Evolutionary conservation across 2,888 invertebrate genomes (phyloP).

Genomic region (Therioaphis trifolii): DNA sequence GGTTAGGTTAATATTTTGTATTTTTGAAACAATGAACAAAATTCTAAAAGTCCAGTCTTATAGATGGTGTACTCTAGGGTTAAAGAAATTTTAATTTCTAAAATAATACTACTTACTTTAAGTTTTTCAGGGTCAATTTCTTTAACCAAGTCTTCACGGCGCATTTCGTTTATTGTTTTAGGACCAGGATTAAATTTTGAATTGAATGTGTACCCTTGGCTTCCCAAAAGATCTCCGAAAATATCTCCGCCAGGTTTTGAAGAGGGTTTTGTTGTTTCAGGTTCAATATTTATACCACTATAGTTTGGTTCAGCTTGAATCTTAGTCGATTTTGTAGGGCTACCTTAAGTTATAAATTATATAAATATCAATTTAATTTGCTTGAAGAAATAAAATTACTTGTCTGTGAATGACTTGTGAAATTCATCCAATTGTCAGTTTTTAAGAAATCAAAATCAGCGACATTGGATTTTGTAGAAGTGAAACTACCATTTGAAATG

Average conservation of each 20-base stretch:
- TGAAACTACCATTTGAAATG: constrained; percentile 54
- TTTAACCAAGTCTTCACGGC: constrained; percentile 84
- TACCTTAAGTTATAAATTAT: constrained; percentile 66
- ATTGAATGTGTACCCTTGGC: constrained; percentile 86
- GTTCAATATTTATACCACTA: constrained; percentile 80
- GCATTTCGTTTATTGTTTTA: constrained; percentile 91
- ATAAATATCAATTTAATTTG: neutral
- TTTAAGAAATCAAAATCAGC: constrained; percentile 61
- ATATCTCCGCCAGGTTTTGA: constrained; percentile 73
- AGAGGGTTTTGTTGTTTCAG: constrained; percentile 65
- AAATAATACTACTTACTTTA: constrained; percentile 69
- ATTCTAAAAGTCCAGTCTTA: too few relatives aligned
- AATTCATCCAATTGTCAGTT: constrained; percentile 57
- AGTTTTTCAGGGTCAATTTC: constrained; percentile 94
- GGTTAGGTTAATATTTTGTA: too few relatives aligned
- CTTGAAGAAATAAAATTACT: constrained; percentile 31
- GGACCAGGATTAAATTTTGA: constrained; percentile 81
- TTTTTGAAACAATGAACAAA: too few relatives aligned
- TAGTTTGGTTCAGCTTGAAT: constrained; percentile 71
- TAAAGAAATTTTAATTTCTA: constrained; percentile 6
- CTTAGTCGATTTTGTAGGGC: constrained; percentile 70
- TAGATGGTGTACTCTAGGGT: too few relatives aligned
- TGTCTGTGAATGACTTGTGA: constrained; percentile 53
- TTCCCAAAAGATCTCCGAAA: constrained; percentile 91
- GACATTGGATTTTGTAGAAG: constrained; percentile 52